phyloP scores from a whole-genome alignment of 2,113 vertebrate species.

The Mustela nigripes region DNA sequence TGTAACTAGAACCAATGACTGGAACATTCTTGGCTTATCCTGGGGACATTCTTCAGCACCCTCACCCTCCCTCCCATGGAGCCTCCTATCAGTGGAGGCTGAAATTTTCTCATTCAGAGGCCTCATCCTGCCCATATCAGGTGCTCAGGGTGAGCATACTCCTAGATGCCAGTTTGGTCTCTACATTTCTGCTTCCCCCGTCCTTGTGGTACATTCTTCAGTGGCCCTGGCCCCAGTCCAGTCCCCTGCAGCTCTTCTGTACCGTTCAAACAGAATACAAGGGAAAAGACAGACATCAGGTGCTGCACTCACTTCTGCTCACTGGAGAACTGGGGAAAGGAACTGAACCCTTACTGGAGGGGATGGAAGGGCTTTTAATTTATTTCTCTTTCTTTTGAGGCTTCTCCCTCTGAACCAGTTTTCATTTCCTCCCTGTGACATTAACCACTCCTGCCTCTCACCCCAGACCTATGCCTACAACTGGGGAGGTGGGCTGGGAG shows the following conservation, averaged over 20 bases:
- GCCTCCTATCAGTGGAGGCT: not conserved
- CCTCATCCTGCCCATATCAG: slow-evolving; percentile 28
- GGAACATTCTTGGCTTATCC: slow-evolving; percentile 26
- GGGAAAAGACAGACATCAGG: slow-evolving; percentile 20
- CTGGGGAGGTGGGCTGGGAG: slow-evolving; percentile 50
- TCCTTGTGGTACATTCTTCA: slow-evolving; percentile 40
- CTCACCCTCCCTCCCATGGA: not conserved
- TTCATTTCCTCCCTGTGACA: slow-evolving; percentile 69
- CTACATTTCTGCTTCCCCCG: not conserved
- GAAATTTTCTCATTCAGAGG: slow-evolving; percentile 51
- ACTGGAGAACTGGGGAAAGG: slow-evolving; percentile 14
- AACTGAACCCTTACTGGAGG: slow-evolving; percentile 48
- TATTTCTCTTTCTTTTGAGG: slow-evolving; percentile 78
- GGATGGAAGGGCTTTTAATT: slow-evolving; percentile 74
- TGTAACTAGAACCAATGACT: slow-evolving; percentile 62
- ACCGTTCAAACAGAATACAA: not conserved
- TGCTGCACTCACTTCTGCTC: slow-evolving; percentile 39
- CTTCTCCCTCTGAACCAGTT: slow-evolving; percentile 68
- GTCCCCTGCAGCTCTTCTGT: not conserved
- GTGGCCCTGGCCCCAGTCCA: slow-evolving; percentile 15
- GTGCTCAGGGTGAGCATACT: slow-evolving; percentile 14
- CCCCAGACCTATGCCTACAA: slow-evolving; percentile 53
- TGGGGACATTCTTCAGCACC: slow-evolving; percentile 7
- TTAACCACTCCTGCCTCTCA: slow-evolving; percentile 52
- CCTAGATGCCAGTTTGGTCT: slow-evolving; percentile 31